These are phyloP conservation scores for Schizopygopsis pylzovi DNA, from an alignment of 2,797 vertebrate genomes.

Conservation along the genomic window DNA sequence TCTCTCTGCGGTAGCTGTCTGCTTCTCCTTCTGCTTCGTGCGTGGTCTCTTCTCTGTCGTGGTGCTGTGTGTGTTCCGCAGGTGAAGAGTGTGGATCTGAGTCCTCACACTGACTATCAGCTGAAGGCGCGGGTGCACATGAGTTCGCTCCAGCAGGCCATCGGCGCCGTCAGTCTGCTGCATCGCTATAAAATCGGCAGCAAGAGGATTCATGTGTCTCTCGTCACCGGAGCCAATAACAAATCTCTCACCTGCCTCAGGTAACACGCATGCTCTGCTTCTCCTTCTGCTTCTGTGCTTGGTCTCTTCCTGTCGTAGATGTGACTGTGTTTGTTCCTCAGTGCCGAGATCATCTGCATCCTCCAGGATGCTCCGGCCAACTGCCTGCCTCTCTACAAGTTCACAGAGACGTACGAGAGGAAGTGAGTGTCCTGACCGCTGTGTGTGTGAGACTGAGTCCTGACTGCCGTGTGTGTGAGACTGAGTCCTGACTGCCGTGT, in stretches of 20 bases:
- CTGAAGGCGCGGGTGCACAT: constrained; percentile 92
- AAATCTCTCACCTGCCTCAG: constrained; percentile 89
- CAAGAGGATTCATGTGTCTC: constrained; percentile 94
- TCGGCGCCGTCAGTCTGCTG: constrained; percentile 87
- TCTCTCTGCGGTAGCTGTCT: too few species aligned
- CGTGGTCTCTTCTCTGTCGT: too few species aligned
- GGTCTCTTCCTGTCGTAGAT: neutral
- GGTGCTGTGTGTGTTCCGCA: constrained; percentile 67
- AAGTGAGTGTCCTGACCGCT: constrained; percentile 78
- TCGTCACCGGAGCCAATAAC: constrained; percentile 86
- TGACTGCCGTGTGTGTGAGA: too few species aligned
- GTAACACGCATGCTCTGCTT: constrained; percentile 55
- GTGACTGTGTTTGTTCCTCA: constrained; percentile 67
- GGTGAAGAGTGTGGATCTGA: constrained; percentile 93
- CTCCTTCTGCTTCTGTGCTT: neutral
- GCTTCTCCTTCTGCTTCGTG: too few species aligned
- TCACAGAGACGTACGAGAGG: constrained; percentile 95
- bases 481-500: too few species aligned
- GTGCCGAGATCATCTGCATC: constrained; percentile 87
- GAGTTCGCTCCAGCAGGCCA: constrained; percentile 91
- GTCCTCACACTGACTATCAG: constrained; percentile 97
- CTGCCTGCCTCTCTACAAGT: constrained; percentile 94
- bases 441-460: neutral
- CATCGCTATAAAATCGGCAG: constrained; percentile 93
- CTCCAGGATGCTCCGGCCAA: constrained; percentile 95